Evolutionary conservation across 64 coral and sea anemone genomes (phyloP).

Genomic region (Hydrozoanthus tunicans): DNA sequence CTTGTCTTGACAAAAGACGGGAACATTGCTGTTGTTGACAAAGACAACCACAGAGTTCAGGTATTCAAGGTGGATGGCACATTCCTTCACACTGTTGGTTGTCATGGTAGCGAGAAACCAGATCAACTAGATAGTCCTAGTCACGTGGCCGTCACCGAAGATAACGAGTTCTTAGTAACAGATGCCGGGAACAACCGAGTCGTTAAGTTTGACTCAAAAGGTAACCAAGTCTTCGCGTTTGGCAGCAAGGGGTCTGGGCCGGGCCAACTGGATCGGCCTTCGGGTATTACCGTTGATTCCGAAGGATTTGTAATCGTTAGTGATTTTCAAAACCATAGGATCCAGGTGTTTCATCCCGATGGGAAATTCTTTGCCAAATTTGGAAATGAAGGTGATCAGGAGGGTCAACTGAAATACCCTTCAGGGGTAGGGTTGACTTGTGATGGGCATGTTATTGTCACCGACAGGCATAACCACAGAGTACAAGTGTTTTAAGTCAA

Average conservation of each 20-base stretch:
- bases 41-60: constrained; percentile 94
- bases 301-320: constrained; percentile 87
- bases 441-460: too few species aligned
- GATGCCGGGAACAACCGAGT: constrained; percentile 91
- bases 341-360: constrained; percentile 76
- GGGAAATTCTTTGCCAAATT: constrained; percentile 81
- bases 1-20: constrained; percentile 73
- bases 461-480: too few species aligned
- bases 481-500: constrained; percentile 63
- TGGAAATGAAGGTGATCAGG: constrained; percentile 79
- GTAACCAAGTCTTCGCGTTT: constrained; percentile 72
- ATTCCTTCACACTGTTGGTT: constrained; percentile 69
- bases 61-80: constrained; percentile 85
- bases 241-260: constrained; percentile 59
- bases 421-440: constrained; percentile 45
- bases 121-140: constrained; percentile 82
- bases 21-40: constrained; percentile 73
- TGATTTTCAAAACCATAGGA: constrained; percentile 88
- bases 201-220: constrained; percentile 77
- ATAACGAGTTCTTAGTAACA: constrained; percentile 85
- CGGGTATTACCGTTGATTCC: constrained; percentile 78
- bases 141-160: constrained; percentile 74
- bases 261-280: constrained; percentile 79
- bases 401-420: constrained; percentile 91
- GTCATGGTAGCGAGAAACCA: constrained; percentile 62